phyloP scores from a whole-genome alignment of 2,888 invertebrate species.

The Tenthredo amoena region DNA sequence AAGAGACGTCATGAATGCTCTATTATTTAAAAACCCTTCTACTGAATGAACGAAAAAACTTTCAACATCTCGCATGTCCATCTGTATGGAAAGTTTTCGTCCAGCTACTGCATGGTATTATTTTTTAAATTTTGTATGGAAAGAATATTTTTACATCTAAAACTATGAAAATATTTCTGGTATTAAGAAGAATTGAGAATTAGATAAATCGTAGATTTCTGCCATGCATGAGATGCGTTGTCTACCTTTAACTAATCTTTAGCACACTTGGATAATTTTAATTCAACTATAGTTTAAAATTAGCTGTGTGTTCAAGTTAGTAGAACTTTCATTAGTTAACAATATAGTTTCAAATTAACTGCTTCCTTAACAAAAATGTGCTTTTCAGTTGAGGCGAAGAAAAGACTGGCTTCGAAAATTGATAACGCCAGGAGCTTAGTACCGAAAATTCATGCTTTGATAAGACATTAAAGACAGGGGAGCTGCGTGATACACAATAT shows the following conservation, averaged over 20 bases:
- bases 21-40: neutral
- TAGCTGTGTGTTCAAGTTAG: neutral
- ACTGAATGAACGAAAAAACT: neutral
- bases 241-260: neutral
- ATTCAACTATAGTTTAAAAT: neutral
- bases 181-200: neutral
- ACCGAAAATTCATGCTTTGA: neutral
- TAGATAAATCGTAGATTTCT: neutral
- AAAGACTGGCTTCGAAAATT: conserved; percentile 32
- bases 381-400: conserved; percentile 43
- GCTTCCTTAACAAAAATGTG: conserved; percentile 36
- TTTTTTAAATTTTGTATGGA: neutral
- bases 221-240: neutral
- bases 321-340: neutral
- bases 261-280: neutral
- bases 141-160: neutral
- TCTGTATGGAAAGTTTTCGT: neutral
- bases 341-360: neutral
- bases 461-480: neutral
- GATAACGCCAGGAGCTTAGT: conserved; percentile 23
- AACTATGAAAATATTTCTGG: neutral
- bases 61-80: neutral
- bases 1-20: neutral
- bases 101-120: neutral
- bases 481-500: conserved; percentile 3